Conservation (phyloP, 2,113 vertebrate species). For the Tringa solitaria region DNA sequence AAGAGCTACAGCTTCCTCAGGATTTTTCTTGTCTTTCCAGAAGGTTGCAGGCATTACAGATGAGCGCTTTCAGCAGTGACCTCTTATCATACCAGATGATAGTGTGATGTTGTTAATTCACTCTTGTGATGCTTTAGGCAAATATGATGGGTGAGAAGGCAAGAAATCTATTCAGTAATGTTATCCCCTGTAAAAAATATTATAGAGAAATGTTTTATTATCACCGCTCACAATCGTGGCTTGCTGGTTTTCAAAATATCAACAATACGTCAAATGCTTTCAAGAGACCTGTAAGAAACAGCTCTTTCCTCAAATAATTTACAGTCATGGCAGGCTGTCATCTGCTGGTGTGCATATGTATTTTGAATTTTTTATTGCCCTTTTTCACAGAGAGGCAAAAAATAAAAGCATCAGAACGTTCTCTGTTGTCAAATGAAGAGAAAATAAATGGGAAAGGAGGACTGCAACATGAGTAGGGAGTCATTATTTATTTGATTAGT, state of each 20-base stretch:
- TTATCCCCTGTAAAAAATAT: not conserved
- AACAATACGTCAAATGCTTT: not conserved
- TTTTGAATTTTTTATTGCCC: not conserved
- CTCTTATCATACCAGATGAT: not conserved
- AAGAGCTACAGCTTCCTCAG: not conserved
- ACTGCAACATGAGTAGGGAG: not conserved
- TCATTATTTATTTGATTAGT: constrained; percentile 10
- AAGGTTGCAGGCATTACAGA: not conserved
- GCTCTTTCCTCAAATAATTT: not conserved
- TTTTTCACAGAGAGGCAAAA: not conserved
- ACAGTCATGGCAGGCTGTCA: not conserved
- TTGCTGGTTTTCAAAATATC: not conserved
- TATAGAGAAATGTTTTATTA: not conserved
- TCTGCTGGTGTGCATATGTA: not conserved
- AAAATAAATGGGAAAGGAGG: not conserved
- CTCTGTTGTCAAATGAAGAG: constrained; percentile 6
- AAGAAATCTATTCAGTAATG: not conserved
- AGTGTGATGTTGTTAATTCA: not conserved
- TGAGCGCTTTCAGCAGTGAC: not conserved
- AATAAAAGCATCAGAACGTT: not conserved
- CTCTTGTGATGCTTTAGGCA: not conserved
- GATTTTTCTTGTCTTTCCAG: not conserved
- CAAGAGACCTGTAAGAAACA: not conserved
- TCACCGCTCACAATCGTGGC: not conserved
- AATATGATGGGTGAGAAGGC: not conserved